Evolutionary conservation across 2,113 vertebrate genomes (phyloP), one percentile per base, ranked within the genome.

Genomic region (Perca fluviatilis): DNA sequence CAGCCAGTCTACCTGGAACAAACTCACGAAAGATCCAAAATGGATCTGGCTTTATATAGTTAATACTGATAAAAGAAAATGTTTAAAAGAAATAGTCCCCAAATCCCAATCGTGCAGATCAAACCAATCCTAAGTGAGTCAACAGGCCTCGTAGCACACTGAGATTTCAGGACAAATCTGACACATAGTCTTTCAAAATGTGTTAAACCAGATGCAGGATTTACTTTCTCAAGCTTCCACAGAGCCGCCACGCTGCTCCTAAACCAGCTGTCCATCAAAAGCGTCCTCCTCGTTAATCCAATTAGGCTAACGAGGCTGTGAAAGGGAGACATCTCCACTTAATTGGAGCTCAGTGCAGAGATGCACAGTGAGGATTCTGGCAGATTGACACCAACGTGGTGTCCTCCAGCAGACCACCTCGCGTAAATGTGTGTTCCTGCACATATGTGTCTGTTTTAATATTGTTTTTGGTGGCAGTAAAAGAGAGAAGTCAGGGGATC

Each of bases 241-340:
- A 23, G 47, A 49, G 75, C 23, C 4, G 27, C 33, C 30, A 0
- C 3, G 19, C 50, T n/a, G 81, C 85, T 77, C 36, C 75, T 27
- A 23, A 72, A 83, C 62, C 73, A 74, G 73, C 82, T 43, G 80
- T 82, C 84, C 9, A 1, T 89, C 88, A 86, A 47, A 63, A 12
- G 27, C 50, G 63, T 88, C 57, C 56, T 77, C 74, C 73, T 85
- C 23, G 25, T 90, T 88, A 83, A 90, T 91, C 86, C 88, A 87
- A 86, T 94, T 87, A 88, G 50, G 30, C 65, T 90, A 90, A 94
- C 62, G 56, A 88, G 79, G 79, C 19, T 4, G 18, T 70, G 78
- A 88, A 83, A 88, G 43, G 64, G 61, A 88, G 76, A 90, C 83
- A 74, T 46, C 56, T 77, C 65, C 36, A 68, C 67, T 76, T 81